A percentile compares a stretch with the other conserved stretches of the same genome.
Evolutionary conservation across 2,888 invertebrate genomes (phyloP).

Genomic region (Drosophila ustulata): DNA sequence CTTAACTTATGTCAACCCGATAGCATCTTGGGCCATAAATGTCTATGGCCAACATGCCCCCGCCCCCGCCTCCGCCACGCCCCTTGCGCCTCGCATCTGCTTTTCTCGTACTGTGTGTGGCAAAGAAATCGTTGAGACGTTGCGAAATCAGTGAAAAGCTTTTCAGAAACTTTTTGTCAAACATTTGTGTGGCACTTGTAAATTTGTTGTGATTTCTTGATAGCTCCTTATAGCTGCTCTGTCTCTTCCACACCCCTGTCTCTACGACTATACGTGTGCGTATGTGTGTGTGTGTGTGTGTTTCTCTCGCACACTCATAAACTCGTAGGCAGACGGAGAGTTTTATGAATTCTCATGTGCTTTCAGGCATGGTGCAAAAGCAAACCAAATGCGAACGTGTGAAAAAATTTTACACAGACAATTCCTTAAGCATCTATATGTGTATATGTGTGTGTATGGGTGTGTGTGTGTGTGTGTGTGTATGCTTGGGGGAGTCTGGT

Average conservation of each 20-base stretch:
- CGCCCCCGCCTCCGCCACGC: neutral
- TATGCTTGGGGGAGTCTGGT: slow-evolving; percentile 24
- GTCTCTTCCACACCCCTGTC: neutral
- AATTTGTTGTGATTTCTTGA: slow-evolving; percentile 81
- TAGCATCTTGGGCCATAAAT: slow-evolving; percentile 77
- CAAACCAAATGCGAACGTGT: slow-evolving; percentile 60
- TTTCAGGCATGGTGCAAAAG: slow-evolving; percentile 60
- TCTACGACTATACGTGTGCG: neutral
- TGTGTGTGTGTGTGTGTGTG: slow-evolving; percentile 9
- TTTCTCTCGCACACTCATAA: slow-evolving; percentile 14
- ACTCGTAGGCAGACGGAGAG: slow-evolving; percentile 42
- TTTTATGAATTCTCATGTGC: slow-evolving; percentile 75
- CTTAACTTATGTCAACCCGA: slow-evolving; percentile 80
- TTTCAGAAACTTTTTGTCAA: slow-evolving; percentile 79
- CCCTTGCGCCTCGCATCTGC: neutral
- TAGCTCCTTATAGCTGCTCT: slow-evolving; percentile 58
- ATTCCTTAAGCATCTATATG: slow-evolving; percentile 23
- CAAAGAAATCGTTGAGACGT: slow-evolving; percentile 74
- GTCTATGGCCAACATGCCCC: slow-evolving; percentile 55
- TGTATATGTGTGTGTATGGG: slow-evolving; percentile 29
- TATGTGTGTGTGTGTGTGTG: slow-evolving; percentile 33
- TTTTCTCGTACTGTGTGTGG: neutral
- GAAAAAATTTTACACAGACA: slow-evolving; percentile 55
- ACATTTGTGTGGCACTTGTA: slow-evolving; percentile 78
- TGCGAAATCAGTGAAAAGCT: slow-evolving; percentile 77